These are phyloP conservation scores for Steatornis caripensis DNA, from an alignment of 2,113 vertebrate species.

Conservation along the genomic window DNA sequence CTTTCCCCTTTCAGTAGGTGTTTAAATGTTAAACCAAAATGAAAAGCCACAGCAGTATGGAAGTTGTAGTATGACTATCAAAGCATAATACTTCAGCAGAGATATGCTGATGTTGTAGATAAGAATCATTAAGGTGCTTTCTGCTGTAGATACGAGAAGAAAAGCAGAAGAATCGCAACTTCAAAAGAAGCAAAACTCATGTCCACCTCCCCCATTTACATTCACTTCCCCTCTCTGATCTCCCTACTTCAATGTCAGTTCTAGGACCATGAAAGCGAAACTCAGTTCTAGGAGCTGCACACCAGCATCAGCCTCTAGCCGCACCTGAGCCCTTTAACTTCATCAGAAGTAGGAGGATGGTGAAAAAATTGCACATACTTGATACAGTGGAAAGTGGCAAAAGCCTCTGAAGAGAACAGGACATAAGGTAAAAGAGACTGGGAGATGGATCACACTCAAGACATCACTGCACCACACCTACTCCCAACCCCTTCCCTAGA, in stretches of 20 bases:
- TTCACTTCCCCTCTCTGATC: conserved; percentile 26
- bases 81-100: conserved; percentile 22
- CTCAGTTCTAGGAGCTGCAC: background rate
- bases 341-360: background rate
- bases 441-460: background rate
- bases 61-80: conserved; percentile 55
- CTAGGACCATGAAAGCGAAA: background rate
- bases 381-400: background rate
- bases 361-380: background rate
- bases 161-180: conserved; percentile 19
- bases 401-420: background rate
- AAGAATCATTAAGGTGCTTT: conserved; percentile 25
- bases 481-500: background rate
- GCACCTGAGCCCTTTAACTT: background rate
- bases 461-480: background rate
- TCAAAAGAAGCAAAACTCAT: background rate
- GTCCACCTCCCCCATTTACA: background rate
- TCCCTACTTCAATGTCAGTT: background rate
- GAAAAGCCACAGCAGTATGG: conserved; percentile 39
- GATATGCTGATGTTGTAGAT: conserved; percentile 22
- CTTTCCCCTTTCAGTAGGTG: conserved; percentile 44
- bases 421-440: background rate
- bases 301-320: background rate
- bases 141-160: background rate
- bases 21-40: conserved; percentile 51